Evolutionary conservation across 2,888 invertebrate genomes (phyloP).

Genomic region (Drosophila diplacantha): DNA sequence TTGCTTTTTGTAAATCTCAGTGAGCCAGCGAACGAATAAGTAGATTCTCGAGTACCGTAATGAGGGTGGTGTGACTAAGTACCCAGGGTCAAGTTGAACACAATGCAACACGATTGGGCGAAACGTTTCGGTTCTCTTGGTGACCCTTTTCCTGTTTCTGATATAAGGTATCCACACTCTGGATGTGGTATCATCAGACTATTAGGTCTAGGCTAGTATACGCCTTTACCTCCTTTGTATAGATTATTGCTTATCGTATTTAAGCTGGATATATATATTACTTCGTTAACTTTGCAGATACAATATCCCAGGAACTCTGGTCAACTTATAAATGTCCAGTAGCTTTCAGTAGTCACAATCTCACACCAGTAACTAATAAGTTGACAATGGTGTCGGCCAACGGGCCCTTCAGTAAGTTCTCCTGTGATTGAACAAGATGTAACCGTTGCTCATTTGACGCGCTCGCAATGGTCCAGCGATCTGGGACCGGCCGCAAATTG

Average conservation of each 20-base stretch:
- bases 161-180: neutral
- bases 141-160: neutral
- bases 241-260: neutral
- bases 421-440: conserved; percentile 10
- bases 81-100: conserved; percentile 12
- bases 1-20: conserved; percentile 30
- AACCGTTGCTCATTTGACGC: conserved; percentile 9
- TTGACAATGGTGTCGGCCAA: conserved; percentile 17
- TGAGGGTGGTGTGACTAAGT: conserved; percentile 43
- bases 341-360: neutral
- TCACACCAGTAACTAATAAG: conserved; percentile 2
- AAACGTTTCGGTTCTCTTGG: neutral
- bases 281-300: neutral
- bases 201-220: neutral
- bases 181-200: neutral
- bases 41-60: conserved; percentile 7
- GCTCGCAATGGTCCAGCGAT: conserved; percentile 36
- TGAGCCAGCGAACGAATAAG: conserved; percentile 5
- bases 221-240: neutral
- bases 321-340: neutral
- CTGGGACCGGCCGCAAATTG: conserved; percentile 55
- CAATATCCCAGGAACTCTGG: neutral
- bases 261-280: neutral
- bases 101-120: conserved; percentile 6
- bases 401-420: conserved; percentile 2